Conservation (phyloP, 2,113 vertebrate species). For the Coptodon bakossiorum region DNA sequence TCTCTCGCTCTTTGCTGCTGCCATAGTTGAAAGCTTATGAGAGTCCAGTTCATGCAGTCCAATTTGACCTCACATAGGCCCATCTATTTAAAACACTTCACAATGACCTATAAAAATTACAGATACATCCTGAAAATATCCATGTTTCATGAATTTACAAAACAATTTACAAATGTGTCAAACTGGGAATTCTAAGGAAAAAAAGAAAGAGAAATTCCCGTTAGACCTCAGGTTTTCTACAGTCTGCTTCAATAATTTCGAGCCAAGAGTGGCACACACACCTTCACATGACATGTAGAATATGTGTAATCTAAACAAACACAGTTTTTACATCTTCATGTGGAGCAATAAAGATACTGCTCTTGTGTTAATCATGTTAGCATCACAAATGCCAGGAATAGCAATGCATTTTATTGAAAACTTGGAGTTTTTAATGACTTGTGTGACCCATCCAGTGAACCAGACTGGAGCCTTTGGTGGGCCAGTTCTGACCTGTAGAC, state of each 20-base stretch:
- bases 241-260: rapidly evolving
- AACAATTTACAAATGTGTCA: rapidly evolving
- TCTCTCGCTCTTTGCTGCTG: background rate
- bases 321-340: background rate
- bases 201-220: rapidly evolving
- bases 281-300: background rate
- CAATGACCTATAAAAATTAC: background rate
- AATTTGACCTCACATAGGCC: background rate
- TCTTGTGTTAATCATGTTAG: background rate
- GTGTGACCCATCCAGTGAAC: rapidly evolving
- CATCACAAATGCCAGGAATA: background rate
- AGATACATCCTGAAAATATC: rapidly evolving
- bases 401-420: background rate
- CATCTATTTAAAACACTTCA: background rate
- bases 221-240: rapidly evolving
- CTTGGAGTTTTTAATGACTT: background rate
- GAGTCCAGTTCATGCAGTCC: background rate
- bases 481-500: background rate
- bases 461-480: background rate
- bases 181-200: background rate
- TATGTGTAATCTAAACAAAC: background rate
- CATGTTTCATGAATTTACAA: rapidly evolving
- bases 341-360: background rate
- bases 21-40: background rate
- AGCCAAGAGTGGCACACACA: background rate